These are phyloP conservation scores for Morone chrysops DNA, from an alignment of 2,113 vertebrate species.

Conservation along the genomic window DNA sequence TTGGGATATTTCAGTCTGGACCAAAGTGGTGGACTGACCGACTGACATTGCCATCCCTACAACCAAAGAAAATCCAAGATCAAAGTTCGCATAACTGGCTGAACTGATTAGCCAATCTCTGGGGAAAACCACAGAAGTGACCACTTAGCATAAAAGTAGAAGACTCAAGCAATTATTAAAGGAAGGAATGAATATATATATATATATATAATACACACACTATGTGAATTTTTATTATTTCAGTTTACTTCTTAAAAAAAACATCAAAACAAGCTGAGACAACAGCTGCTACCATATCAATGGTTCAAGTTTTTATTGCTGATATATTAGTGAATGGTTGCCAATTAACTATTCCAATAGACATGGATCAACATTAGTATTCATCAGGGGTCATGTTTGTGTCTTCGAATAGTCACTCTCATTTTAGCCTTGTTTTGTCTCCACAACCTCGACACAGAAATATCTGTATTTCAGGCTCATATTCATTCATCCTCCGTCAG, in stretches of 20 bases:
- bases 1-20: not conserved
- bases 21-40: not conserved
- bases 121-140: not conserved
- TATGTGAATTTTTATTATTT: not conserved
- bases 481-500: not conserved
- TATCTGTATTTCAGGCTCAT: conserved; percentile 13
- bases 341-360: not conserved
- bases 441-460: not conserved
- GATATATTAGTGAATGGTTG: not conserved
- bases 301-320: not conserved
- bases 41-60: too few relatives aligned
- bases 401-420: not conserved
- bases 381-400: not conserved
- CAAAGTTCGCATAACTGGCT: not conserved
- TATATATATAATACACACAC: not conserved
- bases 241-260: not conserved
- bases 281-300: not conserved
- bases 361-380: not conserved
- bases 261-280: not conserved
- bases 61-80: not conserved
- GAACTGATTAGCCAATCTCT: not conserved
- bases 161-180: not conserved
- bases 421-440: not conserved
- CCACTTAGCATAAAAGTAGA: not conserved
- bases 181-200: not conserved